Evolutionary conservation across 2,797 vertebrate genomes (phyloP), one percentile per base, ranked within the genome.

Genomic region (Cryptoprocta ferox): DNA sequence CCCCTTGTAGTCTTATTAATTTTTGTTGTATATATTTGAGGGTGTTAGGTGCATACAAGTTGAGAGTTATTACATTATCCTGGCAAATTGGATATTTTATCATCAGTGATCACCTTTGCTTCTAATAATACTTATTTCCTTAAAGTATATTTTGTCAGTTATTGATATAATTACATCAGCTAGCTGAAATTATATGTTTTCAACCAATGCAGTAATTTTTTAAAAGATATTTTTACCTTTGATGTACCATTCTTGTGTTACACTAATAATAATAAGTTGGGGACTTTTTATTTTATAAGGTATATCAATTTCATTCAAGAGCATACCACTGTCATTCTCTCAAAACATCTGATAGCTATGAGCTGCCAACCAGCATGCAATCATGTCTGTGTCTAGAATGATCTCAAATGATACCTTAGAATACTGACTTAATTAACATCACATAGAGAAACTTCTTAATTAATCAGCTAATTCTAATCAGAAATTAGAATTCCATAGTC

Each of bases 341-440:
- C 35, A 82, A 94, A 88, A 87, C 5, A 48, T 70, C 71, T 90
- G 21, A 88, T 68, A 65, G 14, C 37, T 86, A 66, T 28, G 37
- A 89, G 68, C 32, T 92, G n/a, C 35, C 83, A 75, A 78, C 8
- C 61, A 96, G 81, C 35, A 68, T 37, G 12, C n/a, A 89, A 56
- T 82, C 32, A 91, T 75, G 59, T 91, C 26, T 6, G 26, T 32
- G 30, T 71, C 53, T 68, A 66, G 18, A 97, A 45, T 81, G 66
- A 84, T 95, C 76, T 50, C 81, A 92, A 81, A 92, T 65, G n/a
- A 93, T 89, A 73, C 24, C 45, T 92, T 87, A 86, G 59, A 87
- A 89, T 14, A 35, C 68, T 37, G 10, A 53, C n/a, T 91, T 91
- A 87, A 63, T 89, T 96, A 91, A 91, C 11, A 73, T 90, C 65